Percentiles rank a stretch among this genome's conserved stretches.
Conservation (phyloP, 2,888 invertebrate species). For the Parasteatoda lunata region DNA sequence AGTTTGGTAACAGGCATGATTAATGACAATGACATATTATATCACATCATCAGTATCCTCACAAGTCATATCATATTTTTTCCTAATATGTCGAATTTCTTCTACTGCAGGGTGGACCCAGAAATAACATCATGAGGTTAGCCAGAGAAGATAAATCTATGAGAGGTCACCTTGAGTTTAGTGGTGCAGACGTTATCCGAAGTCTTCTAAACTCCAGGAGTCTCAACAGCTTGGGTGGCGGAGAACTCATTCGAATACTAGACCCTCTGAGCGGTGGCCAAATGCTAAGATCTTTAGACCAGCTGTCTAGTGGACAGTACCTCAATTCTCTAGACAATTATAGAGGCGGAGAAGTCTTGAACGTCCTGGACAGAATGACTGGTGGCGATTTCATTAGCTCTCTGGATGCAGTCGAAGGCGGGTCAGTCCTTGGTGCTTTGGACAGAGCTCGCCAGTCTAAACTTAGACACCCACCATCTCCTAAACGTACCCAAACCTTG, state of each 20-base stretch:
- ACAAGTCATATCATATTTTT: background rate
- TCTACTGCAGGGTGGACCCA: slow-evolving; percentile 25
- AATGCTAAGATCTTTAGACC: slow-evolving; percentile 73
- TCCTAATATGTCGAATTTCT: background rate
- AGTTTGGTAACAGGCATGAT: too few relatives aligned
- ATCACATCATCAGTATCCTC: background rate
- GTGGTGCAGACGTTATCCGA: slow-evolving; percentile 60
- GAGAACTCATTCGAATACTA: slow-evolving; percentile 71
- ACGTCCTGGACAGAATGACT: slow-evolving; percentile 75
- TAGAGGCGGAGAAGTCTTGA: slow-evolving; percentile 59
- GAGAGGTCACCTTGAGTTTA: slow-evolving; percentile 28
- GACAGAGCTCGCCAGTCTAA: slow-evolving; percentile 24
- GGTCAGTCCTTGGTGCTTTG: slow-evolving; percentile 51
- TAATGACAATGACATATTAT: background rate
- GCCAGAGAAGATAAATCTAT: slow-evolving; percentile 50
- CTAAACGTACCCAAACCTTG: slow-evolving; percentile 39
- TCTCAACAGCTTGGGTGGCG: slow-evolving; percentile 62
- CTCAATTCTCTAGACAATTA: slow-evolving; percentile 53
- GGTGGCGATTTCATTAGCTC: slow-evolving; percentile 69
- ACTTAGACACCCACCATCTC: slow-evolving; percentile 10
- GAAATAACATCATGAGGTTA: slow-evolving; percentile 45
- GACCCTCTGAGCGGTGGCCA: slow-evolving; percentile 68
- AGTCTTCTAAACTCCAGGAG: slow-evolving; percentile 61
- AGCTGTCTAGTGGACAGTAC: slow-evolving; percentile 72
- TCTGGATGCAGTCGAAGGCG: slow-evolving; percentile 75